Evolutionary conservation across 2,888 invertebrate genomes (phyloP).

Genomic region (Erebia palarica): DNA sequence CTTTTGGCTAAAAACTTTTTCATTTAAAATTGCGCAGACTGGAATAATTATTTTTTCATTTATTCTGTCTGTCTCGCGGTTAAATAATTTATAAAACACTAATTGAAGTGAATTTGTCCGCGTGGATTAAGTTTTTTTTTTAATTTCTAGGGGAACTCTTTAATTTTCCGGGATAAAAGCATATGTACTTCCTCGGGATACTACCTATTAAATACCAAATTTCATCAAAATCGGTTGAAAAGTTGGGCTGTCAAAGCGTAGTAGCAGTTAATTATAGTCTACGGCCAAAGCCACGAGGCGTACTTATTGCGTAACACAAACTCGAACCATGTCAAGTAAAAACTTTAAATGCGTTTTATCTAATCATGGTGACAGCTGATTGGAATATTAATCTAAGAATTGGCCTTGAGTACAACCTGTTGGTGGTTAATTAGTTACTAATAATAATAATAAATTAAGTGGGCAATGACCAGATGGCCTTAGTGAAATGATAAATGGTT

Average conservation of each 20-base stretch:
- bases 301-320: conserved; percentile 1
- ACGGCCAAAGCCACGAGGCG: no score
- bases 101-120: no score
- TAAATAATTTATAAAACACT: no score
- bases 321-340: conserved; percentile 6
- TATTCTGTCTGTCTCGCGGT: no score
- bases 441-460: background rate
- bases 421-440: background rate
- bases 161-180: no score
- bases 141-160: no score
- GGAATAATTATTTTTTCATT: background rate
- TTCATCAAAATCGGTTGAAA: no score
- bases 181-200: no score
- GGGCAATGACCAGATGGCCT: conserved; percentile 15
- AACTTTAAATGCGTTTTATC: conserved; percentile 6
- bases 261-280: no score
- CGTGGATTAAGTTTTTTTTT: no score
- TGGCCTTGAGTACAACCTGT: conserved; percentile 2
- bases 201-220: no score
- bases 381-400: background rate
- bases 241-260: no score
- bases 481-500: background rate
- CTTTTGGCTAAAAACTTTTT: conserved; percentile 11
- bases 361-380: conserved; percentile 9
- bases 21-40: conserved; percentile 9